Evolutionary conservation across 2,888 invertebrate genomes (phyloP).

Genomic region (Zygothrica quintamaculata): DNA sequence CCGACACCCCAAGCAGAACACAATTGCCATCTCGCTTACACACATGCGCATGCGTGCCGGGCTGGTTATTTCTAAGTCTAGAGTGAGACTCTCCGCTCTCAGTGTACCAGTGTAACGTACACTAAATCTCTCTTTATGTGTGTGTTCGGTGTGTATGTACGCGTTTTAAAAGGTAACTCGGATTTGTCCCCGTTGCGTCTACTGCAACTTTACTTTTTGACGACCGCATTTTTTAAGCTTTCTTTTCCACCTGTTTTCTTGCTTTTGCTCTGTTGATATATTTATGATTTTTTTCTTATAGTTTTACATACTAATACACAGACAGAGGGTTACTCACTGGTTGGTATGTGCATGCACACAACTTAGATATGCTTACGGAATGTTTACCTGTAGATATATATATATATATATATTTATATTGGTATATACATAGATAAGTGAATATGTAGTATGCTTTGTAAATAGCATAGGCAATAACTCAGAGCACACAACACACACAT

Average conservation of each 20-base stretch:
- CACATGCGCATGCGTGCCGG: conserved; percentile 70
- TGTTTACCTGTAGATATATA: conserved; percentile 17
- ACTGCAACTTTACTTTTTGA: conserved; percentile 77
- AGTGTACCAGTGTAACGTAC: conserved; percentile 18
- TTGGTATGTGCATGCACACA: conserved; percentile 37
- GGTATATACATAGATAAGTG: conserved; percentile 11
- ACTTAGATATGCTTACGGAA: conserved; percentile 24
- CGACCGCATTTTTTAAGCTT: conserved; percentile 80
- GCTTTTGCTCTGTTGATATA: conserved; percentile 72
- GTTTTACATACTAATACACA: conserved; percentile 29
- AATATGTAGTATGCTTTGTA: conserved; percentile 18
- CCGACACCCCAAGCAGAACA: conserved; percentile 65
- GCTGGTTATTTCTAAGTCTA: conserved; percentile 43
- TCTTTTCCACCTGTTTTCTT: conserved; percentile 81
- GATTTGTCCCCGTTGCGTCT: conserved; percentile 75
- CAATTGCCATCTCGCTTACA: conserved; percentile 57
- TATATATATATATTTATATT: conserved; percentile 18
- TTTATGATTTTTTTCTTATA: conserved; percentile 67
- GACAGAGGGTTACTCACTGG: conserved; percentile 25
- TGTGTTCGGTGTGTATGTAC: conserved; percentile 40
- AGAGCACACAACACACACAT: conserved; percentile 40
- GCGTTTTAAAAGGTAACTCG: conserved; percentile 73
- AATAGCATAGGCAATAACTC: conserved; percentile 44
- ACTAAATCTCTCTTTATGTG: too few species aligned
- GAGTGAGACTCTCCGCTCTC: conserved; percentile 36